A percentile compares a stretch with the other conserved stretches of the same genome.
Evolutionary conservation across 2,113 vertebrate genomes (phyloP).

Genomic region (Otolemur garnettii): DNA sequence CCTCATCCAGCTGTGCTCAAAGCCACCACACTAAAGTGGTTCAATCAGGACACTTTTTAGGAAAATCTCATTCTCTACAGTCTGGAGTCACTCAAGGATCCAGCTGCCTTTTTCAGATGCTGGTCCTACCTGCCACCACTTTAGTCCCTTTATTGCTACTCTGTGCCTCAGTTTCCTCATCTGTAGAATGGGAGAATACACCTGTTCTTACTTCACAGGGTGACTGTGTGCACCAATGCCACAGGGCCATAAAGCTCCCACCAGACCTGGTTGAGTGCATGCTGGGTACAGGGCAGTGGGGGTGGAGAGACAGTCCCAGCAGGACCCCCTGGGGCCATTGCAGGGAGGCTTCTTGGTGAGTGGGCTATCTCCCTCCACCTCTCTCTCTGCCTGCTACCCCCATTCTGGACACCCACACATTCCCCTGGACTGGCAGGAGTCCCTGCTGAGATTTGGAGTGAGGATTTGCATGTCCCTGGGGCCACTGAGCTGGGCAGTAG

Average conservation of each 20-base stretch:
- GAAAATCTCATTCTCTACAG: not conserved
- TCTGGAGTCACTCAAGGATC: not conserved
- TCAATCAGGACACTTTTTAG: accelerated
- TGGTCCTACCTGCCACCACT: not conserved
- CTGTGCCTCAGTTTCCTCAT: not conserved
- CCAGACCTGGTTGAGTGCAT: accelerated
- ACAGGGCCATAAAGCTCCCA: not conserved
- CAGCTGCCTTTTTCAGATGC: not conserved
- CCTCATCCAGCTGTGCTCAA: not conserved
- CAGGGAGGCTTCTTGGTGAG: not conserved
- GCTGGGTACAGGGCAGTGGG: not conserved
- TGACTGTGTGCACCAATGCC: not conserved
- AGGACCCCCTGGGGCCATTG: not conserved
- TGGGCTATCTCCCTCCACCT: not conserved
- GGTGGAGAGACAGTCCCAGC: not conserved
- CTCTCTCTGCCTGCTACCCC: not conserved
- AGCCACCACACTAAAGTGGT: not conserved
- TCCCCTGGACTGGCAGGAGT: not conserved
- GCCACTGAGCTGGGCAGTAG: not conserved
- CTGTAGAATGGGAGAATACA: not conserved
- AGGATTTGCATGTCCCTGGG: not conserved
- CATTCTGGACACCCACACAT: not conserved
- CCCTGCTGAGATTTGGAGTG: not conserved
- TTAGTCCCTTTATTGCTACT: no score
- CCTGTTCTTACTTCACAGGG: not conserved